Evolutionary conservation across 2,797 vertebrate genomes (phyloP).

Genomic region (Picus viridis): DNA sequence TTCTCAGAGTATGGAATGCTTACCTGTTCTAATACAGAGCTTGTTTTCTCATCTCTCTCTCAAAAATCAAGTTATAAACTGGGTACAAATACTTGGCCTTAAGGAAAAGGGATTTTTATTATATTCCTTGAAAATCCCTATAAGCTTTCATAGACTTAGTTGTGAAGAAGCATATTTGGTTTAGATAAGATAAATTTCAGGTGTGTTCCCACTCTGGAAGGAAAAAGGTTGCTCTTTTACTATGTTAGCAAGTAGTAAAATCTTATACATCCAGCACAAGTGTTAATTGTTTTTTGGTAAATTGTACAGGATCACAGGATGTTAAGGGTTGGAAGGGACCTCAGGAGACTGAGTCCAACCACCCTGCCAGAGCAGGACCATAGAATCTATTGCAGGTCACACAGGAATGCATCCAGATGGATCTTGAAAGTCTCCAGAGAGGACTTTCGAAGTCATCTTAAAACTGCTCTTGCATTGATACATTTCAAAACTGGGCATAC

Average conservation of each 20-base stretch:
- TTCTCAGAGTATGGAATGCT: background rate
- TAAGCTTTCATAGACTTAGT: background rate
- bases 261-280: background rate
- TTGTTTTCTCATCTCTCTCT: background rate
- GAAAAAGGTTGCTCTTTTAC: background rate
- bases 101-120: background rate
- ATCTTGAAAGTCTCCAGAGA: too few species aligned
- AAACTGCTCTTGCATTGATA: background rate
- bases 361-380: too few species aligned
- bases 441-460: too few species aligned
- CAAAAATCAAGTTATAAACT: background rate
- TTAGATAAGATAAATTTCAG: conserved; percentile 35
- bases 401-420: too few species aligned
- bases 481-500: background rate
- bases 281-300: accelerated
- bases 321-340: too few species aligned
- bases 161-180: background rate
- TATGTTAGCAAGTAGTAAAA: background rate
- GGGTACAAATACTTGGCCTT: background rate
- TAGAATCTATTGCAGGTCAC: too few species aligned
- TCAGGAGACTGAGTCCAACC: too few species aligned
- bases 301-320: background rate
- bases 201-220: background rate
- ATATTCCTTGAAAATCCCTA: background rate
- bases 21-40: background rate